Evolutionary conservation across 1,140 invertebrate genomes (phyloP), one percentile per base, ranked within the genome.

Genomic region (Cyrtorhinus lividipennis): DNA sequence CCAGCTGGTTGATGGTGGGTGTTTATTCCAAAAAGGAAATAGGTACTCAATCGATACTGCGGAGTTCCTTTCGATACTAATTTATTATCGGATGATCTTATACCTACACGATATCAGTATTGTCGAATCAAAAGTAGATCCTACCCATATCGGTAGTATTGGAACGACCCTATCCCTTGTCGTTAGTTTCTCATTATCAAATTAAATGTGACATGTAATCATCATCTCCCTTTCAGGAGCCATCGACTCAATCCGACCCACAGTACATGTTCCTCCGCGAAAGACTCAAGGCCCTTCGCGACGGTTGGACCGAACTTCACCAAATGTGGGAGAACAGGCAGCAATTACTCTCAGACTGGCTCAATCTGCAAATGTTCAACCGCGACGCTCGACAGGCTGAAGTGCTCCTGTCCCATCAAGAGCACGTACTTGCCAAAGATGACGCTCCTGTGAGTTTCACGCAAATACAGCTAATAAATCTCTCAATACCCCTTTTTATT

Each of bases 241-340:
- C 83, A 62, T 86, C 83, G 20, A 89, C 88, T 2, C 84, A 86
- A 66, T 87, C 90, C 66, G 97, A 99, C 78, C 93, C 95, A 61
- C 95, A 99, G 75, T 98, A 98, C 76, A 97, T 98, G 93, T 98
- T 98, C 85, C 76, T 98, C 68, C 81, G 92, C 59, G 94, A 97
- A 75, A 82, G 97, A 64, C 77, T 99, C 64, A 97, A 96, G 78
- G 96, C 95, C 0, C 75, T 99, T 44, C 91, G 96, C 74, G 94
- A 98, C 78, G 96, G 95, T 61, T 99, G 97, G 97, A 90, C 94
- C 65, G 96, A 99, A 72, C 77, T 99, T 56, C 88, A 97, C 69
- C 92, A 98, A 76, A 99, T 99, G 96, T 99, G 95, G 95, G 95
- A 96, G 71, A 98, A 98, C 76, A 77, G 95, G 56, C 94, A 98